A percentile compares a stretch with the other conserved stretches of the same genome.
These are phyloP conservation scores for Synodontis membranacea DNA, from an alignment of 2,113 vertebrate species.

Conservation along the genomic window DNA sequence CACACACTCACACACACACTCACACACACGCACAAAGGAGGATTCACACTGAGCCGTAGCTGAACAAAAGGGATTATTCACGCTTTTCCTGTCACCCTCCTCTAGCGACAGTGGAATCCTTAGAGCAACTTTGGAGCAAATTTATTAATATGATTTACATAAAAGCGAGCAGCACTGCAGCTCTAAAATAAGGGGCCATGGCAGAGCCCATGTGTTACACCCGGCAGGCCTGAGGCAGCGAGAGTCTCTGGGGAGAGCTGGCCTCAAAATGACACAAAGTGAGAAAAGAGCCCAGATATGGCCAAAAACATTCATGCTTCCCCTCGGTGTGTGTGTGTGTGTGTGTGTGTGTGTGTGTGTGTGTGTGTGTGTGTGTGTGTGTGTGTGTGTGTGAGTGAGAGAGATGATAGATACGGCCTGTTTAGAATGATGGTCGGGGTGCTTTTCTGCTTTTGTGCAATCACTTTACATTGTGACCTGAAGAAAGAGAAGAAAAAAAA, in stretches of 20 bases:
- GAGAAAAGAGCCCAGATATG: constrained; percentile 71
- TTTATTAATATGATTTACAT: constrained; percentile 82
- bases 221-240: constrained; percentile 66
- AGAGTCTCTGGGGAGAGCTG: constrained; percentile 54
- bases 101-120: constrained; percentile 61
- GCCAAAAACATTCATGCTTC: constrained; percentile 70
- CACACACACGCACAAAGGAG: constrained; percentile 19
- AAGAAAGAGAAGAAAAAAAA: constrained; percentile 29
- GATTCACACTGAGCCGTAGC: constrained; percentile 42
- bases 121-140: constrained; percentile 66
- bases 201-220: constrained; percentile 77
- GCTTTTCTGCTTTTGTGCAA: constrained; percentile 26
- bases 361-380: too few relatives aligned
- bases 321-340: too few relatives aligned
- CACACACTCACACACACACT: constrained; percentile 26
- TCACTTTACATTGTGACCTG: constrained; percentile 10
- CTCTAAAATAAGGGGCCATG: constrained; percentile 78
- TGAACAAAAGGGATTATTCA: constrained; percentile 67
- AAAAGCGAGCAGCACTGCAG: constrained; percentile 70
- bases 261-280: constrained; percentile 73
- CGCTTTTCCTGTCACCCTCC: constrained; percentile 67
- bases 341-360: too few relatives aligned
- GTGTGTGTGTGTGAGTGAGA: too few relatives aligned
- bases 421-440: constrained; percentile 37
- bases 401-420: constrained; percentile 65